Evolutionary conservation across 2,888 invertebrate species (phyloP), one percentile per base, ranked within the genome.

Genomic region (Dione vanillae): DNA sequence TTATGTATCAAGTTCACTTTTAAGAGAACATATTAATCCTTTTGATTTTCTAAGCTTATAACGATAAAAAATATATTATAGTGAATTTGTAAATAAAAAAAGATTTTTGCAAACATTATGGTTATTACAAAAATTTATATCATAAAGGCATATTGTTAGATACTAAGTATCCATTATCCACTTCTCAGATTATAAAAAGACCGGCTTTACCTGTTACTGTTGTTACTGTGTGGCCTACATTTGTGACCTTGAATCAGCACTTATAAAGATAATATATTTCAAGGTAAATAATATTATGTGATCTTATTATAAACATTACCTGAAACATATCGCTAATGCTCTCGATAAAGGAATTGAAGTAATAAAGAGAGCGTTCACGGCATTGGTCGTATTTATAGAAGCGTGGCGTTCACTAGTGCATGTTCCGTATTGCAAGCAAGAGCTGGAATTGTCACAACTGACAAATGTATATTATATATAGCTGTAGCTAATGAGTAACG

Each of bases 341-440:
- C 82, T 82, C 79, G 79, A 86, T 84, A 87, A 89, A 80, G 82
- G 80, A 78, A 82, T 75, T 74, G 75, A 69, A 78, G 81, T 81
- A 83, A 86, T 84, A 83, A 82, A 80, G 77, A 79, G 76, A 71
- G 76, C 77, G 77, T 71, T 71, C 75, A 72, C 77, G 77, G 74
- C 73, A 81, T 75, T 75, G 78, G 74, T 81, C 79, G 83, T 90
- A 90, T 90, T 87, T 91, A 90, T 91, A 90, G 84, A 84, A 78
- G 79, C 78, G 74, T 76, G 79, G 85, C 90, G 79, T 88, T 91
- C 89, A 86, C 90, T 87, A 80, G 61, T 61, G 85, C 86, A 83
- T 81, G 85, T 86, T 87, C 85, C 85, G 82, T 83, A 77, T 80
- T 80, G 77, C 78, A 71, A 74, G 70, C 77, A 71, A 78, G 76